A percentile compares a stretch with the other conserved stretches of the same genome.
Evolutionary conservation across 2,888 invertebrate genomes (phyloP).

Genomic region (Coecobrya sp.): DNA sequence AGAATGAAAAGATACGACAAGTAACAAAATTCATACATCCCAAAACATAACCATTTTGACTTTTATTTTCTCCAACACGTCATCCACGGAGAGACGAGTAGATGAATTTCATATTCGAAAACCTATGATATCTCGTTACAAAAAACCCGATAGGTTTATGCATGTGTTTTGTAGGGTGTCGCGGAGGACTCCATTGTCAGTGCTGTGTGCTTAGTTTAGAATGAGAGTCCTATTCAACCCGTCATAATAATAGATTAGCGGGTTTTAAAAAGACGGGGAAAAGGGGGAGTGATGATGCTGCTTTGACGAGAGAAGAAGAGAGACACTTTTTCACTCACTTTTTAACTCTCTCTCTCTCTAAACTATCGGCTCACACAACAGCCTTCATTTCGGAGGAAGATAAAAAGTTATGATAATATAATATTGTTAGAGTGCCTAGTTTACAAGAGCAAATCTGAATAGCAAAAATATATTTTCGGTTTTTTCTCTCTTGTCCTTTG

Average conservation of each 20-base stretch:
- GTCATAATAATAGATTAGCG: conserved; percentile 72
- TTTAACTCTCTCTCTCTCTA: too few species aligned
- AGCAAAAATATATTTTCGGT: not conserved
- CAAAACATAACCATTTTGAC: not conserved
- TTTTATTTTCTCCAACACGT: not conserved
- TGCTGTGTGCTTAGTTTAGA: not conserved
- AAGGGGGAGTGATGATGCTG: conserved; percentile 2
- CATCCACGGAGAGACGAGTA: not conserved
- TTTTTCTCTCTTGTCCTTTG: not conserved
- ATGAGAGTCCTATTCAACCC: not conserved
- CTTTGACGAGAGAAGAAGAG: not conserved
- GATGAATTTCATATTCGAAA: not conserved
- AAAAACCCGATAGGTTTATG: not conserved
- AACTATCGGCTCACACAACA: not conserved
- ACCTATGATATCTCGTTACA: not conserved
- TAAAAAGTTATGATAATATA: conserved; percentile 21
- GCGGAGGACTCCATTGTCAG: not conserved
- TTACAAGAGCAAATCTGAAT: not conserved
- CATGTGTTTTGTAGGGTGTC: not conserved
- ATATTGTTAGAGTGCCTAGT: not conserved
- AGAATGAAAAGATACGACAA: too few species aligned
- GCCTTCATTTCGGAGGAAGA: not conserved
- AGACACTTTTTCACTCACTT: not conserved
- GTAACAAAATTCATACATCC: not conserved
- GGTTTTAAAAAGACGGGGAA: conserved; percentile 54